Percentiles rank a stretch among this genome's conserved stretches.
phyloP scores from a whole-genome alignment of 2,888 invertebrate genomes.

The Lithophane ornitopus region DNA sequence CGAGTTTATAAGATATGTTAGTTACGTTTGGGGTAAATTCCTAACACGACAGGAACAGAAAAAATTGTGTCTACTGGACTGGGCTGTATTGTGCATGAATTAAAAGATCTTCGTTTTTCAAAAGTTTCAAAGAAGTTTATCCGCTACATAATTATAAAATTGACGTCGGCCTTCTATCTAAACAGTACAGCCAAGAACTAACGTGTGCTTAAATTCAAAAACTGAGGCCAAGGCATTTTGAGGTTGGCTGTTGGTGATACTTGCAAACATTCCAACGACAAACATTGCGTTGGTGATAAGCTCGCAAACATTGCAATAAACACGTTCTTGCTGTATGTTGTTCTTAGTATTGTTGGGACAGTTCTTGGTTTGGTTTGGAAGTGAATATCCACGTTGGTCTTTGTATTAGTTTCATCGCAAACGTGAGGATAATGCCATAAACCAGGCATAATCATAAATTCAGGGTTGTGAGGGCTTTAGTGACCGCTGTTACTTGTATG shows the following conservation, averaged over 20 bases:
- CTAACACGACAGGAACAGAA: neutral
- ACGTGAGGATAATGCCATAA: conserved; percentile 12
- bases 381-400: conserved; percentile 25
- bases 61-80: neutral
- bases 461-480: neutral
- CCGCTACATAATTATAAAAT: neutral
- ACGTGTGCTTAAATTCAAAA: conserved; percentile 48
- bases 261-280: conserved; percentile 47
- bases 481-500: conserved; percentile 7
- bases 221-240: conserved; percentile 41
- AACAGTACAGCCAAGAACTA: conserved; percentile 13
- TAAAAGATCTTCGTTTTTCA: neutral
- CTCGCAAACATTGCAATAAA: conserved; percentile 46
- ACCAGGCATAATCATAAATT: no score
- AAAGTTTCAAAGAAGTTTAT: conserved; percentile 11
- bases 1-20: neutral
- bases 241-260: conserved; percentile 50
- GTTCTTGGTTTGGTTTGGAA: conserved; percentile 27
- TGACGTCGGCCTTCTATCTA: neutral
- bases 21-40: neutral
- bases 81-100: neutral
- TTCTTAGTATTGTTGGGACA: conserved; percentile 19
- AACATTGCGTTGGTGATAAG: conserved; percentile 57
- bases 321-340: conserved; percentile 48
- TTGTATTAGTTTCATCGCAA: conserved; percentile 20